Evolutionary conservation across 1,140 invertebrate species (phyloP).

Genomic region (Drosophila melanogaster): DNA sequence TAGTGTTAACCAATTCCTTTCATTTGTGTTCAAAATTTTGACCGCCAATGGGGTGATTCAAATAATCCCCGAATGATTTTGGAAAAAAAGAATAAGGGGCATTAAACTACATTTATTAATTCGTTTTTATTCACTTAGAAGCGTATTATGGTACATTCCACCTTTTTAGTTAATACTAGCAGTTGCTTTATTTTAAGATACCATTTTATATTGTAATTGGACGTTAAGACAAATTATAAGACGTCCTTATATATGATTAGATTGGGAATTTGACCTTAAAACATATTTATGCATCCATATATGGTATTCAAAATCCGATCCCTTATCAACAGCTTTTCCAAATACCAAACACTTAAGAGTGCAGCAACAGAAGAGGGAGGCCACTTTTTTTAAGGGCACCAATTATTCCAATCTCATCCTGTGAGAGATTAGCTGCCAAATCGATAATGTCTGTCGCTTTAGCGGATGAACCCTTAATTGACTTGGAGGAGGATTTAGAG

Average conservation of each 20-base stretch:
- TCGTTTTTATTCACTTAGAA: too few species aligned
- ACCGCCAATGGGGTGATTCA: background rate
- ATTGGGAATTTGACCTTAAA: conserved; percentile 1
- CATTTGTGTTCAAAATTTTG: conserved; percentile 20
- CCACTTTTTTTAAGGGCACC: background rate
- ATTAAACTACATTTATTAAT: too few species aligned
- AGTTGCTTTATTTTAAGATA: too few species aligned
- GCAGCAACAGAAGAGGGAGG: background rate
- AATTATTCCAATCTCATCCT: too few species aligned
- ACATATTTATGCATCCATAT: too few species aligned
- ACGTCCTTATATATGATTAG: conserved; percentile 2
- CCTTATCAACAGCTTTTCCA: conserved; percentile 3
- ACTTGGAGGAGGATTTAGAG: conserved; percentile 86
- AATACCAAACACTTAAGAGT: background rate
- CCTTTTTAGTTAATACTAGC: too few species aligned
- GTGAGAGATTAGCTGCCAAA: background rate
- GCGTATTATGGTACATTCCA: too few species aligned
- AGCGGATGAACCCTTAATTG: conserved; percentile 48
- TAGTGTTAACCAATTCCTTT: conserved; percentile 3
- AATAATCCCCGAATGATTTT: too few species aligned
- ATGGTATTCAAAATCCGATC: conserved; percentile 6
- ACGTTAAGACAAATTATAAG: too few species aligned
- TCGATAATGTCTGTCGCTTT: conserved; percentile 43
- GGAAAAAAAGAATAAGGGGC: too few species aligned
- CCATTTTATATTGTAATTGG: too few species aligned